phyloP scores from a whole-genome alignment of 2,113 vertebrate genomes.

The Egretta garzetta region DNA sequence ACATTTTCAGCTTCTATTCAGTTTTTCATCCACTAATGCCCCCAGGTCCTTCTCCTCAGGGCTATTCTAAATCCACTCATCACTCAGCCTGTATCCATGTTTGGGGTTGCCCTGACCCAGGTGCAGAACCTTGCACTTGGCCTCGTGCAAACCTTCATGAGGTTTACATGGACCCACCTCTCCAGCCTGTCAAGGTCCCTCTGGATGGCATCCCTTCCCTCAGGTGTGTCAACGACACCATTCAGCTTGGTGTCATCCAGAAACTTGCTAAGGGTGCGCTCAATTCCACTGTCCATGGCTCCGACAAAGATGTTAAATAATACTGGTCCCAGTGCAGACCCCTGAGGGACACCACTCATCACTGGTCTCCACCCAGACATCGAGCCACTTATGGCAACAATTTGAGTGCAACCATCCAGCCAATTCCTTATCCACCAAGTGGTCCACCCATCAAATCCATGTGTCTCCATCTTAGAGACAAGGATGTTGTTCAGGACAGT shows the following conservation, averaged over 20 bases:
- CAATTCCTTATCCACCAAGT: not conserved
- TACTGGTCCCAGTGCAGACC: not conserved
- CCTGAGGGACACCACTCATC: not conserved
- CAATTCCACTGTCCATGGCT: no score
- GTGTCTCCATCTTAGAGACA: not conserved
- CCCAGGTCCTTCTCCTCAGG: not conserved
- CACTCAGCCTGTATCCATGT: not conserved
- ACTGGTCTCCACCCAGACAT: not conserved
- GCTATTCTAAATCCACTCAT: not conserved
- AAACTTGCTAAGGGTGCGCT: not conserved
- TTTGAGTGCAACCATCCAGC: not conserved
- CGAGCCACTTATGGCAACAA: not conserved
- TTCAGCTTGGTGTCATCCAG: not conserved
- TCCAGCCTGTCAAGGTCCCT: not conserved
- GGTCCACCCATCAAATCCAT: not conserved
- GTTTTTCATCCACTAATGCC: not conserved
- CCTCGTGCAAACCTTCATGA: not conserved
- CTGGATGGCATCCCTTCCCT: not conserved
- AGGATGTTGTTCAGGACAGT: not conserved
- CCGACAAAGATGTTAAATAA: not conserved
- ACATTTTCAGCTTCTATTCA: not conserved
- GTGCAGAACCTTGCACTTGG: not conserved
- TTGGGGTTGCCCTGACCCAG: not conserved
- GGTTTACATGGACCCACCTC: no score
- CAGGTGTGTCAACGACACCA: not conserved